These are phyloP conservation scores for Lagorchestes hirsutus DNA, from an alignment of 2,797 vertebrate species.

Conservation along the genomic window DNA sequence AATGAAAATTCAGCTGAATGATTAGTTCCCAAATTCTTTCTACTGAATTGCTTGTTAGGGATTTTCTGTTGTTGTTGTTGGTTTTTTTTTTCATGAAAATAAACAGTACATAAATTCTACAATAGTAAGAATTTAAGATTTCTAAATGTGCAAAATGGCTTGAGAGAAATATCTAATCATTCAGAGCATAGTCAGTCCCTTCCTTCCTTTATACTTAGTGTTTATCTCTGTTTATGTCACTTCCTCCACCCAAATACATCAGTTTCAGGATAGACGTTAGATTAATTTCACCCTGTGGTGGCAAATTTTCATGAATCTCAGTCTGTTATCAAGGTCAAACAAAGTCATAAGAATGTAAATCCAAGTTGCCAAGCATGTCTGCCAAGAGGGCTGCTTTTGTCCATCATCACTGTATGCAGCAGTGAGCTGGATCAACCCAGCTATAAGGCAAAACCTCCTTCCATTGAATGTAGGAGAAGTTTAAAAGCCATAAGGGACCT, in stretches of 20 bases:
- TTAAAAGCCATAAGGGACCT: neutral
- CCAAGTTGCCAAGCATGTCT: neutral
- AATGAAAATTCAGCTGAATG: conserved; percentile 69
- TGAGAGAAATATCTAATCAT: conserved; percentile 41
- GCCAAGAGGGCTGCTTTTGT: neutral
- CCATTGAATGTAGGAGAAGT: neutral
- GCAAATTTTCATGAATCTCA: conserved; percentile 33
- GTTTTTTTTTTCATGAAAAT: conserved; percentile 2
- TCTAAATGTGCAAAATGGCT: conserved; percentile 14
- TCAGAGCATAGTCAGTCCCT: neutral
- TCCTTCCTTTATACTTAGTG: conserved; percentile 3
- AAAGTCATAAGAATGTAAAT: neutral
- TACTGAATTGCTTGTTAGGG: neutral
- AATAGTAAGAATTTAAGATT: neutral
- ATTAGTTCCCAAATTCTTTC: conserved; percentile 51
- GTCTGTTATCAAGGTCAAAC: conserved; percentile 3
- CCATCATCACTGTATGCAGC: neutral
- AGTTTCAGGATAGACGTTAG: neutral
- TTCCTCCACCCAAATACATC: neutral
- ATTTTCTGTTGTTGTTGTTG: neutral
- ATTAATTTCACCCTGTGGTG: neutral
- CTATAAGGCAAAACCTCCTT: neutral
- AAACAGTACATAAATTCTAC: neutral
- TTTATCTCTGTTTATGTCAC: neutral
- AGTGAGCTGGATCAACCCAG: neutral